A percentile compares a stretch with the other conserved stretches of the same genome.
Conservation (phyloP, 1,140 invertebrate genomes). For the Bombus balteatus region DNA sequence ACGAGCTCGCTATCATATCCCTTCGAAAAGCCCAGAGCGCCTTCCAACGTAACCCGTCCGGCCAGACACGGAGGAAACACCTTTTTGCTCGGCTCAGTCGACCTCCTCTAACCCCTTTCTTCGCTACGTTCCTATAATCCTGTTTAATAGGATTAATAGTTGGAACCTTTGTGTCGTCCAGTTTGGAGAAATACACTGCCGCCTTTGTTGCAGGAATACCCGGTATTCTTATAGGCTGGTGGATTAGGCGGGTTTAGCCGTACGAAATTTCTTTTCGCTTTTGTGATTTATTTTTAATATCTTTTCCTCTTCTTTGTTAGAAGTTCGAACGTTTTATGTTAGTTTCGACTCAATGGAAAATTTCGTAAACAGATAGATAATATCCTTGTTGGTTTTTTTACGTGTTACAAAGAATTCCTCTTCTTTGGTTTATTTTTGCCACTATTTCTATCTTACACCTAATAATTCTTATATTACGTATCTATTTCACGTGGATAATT, state of each 20-base stretch:
- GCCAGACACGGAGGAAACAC: background rate
- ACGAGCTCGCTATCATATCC: background rate
- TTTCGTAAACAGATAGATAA: no score
- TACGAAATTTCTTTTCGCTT: background rate
- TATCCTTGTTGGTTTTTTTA: no score
- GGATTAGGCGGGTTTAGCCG: slow-evolving; percentile 3
- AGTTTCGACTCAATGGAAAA: no score
- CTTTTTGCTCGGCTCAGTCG: background rate
- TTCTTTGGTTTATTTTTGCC: no score
- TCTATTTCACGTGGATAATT: no score
- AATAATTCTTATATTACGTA: no score
- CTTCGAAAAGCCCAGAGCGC: slow-evolving; percentile 1
- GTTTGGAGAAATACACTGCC: slow-evolving; percentile 1
- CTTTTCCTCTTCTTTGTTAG: no score
- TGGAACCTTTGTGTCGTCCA: background rate
- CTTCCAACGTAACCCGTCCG: background rate
- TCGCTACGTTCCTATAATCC: background rate
- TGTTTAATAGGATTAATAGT: slow-evolving; percentile 21
- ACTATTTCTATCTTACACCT: no score
- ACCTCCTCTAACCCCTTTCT: background rate
- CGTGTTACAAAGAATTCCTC: no score
- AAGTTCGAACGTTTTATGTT: background rate
- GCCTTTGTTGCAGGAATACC: background rate
- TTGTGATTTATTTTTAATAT: background rate
- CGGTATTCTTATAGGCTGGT: background rate